These are phyloP conservation scores for Pseudorhombus dupliciocellatus DNA, from an alignment of 2,113 vertebrate species.

Conservation along the genomic window DNA sequence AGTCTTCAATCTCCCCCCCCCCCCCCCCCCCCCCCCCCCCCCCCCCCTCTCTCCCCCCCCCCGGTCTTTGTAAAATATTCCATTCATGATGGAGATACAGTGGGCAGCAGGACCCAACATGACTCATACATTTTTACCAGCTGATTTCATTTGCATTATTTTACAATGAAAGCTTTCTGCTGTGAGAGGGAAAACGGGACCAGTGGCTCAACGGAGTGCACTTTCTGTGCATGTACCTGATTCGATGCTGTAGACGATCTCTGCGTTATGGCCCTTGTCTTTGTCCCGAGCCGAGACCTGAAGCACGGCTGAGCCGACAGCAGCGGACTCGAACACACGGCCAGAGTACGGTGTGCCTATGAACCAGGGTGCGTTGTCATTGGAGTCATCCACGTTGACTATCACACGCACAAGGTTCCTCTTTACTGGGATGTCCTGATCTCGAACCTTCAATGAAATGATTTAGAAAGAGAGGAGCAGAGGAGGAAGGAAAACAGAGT, in stretches of 20 bases:
- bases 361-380: slow-evolving; percentile 96
- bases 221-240: slow-evolving; percentile 85
- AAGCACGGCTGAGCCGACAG: slow-evolving; percentile 88
- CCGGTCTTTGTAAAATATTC: slow-evolving; percentile 65
- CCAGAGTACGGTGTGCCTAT: slow-evolving; percentile 89
- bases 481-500: background rate
- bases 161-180: slow-evolving; percentile 44
- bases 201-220: background rate
- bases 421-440: slow-evolving; percentile 97
- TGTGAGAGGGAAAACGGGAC: background rate
- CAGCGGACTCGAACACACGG: slow-evolving; percentile 91
- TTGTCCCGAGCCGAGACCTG: slow-evolving; percentile 95
- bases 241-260: slow-evolving; percentile 92
- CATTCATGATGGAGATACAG: slow-evolving; percentile 74
- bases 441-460: slow-evolving; percentile 84
- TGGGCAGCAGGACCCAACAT: slow-evolving; percentile 62
- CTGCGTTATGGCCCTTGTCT: slow-evolving; percentile 93
- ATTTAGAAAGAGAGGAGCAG: slow-evolving; percentile 5
- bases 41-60: slow-evolving; percentile 58
- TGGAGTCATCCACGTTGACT: slow-evolving; percentile 90
- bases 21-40: slow-evolving; percentile 53
- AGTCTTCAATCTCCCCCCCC: slow-evolving; percentile 59
- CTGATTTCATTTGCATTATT: slow-evolving; percentile 47
- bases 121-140: slow-evolving; percentile 70
- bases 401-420: slow-evolving; percentile 92